Evolutionary conservation across 2,888 invertebrate genomes (phyloP), one percentile per base, ranked within the genome.

Genomic region (Deilephila porcellus): DNA sequence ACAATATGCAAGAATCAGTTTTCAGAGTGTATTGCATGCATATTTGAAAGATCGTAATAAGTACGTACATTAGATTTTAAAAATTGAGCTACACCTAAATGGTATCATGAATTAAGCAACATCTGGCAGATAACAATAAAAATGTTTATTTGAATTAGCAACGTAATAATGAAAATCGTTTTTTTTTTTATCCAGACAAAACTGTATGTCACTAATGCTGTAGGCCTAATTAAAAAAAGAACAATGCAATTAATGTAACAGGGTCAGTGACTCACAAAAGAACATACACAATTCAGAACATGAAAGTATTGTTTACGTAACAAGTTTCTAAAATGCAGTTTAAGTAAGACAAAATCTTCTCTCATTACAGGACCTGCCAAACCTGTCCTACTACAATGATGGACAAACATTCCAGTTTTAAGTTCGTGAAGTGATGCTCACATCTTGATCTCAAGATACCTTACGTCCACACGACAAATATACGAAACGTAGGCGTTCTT

Each of bases 381-480:
- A 75, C 92, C 91, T 70, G 86, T 76, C 72, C 87, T 91, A 60
- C 78, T 88, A 76, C 88, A 90, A 78, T 91, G 88, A 90, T 81
- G 83, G 67, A 81, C 80, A 74, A 73, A 76, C 73, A 77, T 74
- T 78, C 73, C 75, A 77, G 74, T 73, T 76, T 78, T 81, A 80
- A 82, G 78, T 78, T 77, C 78, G 77, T 78, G 73, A 71, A 83
- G 81, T 80, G 82, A 87, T 88, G 91, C 92, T 91, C 92, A 93
- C 81, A 82, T 82, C 83, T 83, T 85, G 86, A 86, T 89, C 88
- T 88, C 88, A 86, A 85, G 82, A 79, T 79, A 80, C 74, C 76
- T 81, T 85, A 90, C 93, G 93, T 93, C 93, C 93, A 88, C 86
- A 86, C 82, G 87, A 90, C 88, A 89, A 86, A 86, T 87, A 88